Base-by-base conservation (phyloP, 2,888 invertebrate species). In the Hirtodrosophila alboralis region DNA sequence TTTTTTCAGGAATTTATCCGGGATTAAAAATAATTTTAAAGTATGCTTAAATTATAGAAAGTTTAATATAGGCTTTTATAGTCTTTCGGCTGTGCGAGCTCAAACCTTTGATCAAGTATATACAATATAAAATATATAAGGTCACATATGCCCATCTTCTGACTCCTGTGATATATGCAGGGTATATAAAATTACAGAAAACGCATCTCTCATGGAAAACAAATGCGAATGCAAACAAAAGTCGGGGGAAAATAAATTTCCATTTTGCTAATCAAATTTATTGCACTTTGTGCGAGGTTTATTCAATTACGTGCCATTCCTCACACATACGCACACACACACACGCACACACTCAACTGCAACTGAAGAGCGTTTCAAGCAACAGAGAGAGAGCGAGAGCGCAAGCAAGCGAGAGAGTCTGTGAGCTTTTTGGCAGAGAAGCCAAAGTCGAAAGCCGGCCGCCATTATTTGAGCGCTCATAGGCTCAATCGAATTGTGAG, bases 221-320 rank as follows among this genome's bases (percentile, higher is more conserved):
- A 67, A 60, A 70, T 54, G 67, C 47, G 60, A 54, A 61, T 43
- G 51, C 62, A 66, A 58, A 62, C 47, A 64, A 70, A 56, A 62
- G 60, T 45, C 59, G 44, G 64, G 52, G 60, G 84, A 81, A 81
- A 81, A 81, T 86, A 86, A 86, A 83, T 86, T 86, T 86, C 84
- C 83, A 84, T 86, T 86, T 86, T 84, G 84, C 86, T 83, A 83
- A 83, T 83, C 83, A 83, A 83, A 83, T 83, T 83, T 83, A 86
- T 83, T 86, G 83, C 83, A 81, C 83, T 83, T 81, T 83, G 73
- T 81, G 84, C 73, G 73, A 58, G 64, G 70, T 68, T 83, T 83
- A 86, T 83, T 83, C 86, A 83, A 83, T 83, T 83, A 83, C 75
- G 61, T 63, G 44, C 60, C 44, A 51, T 40, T 53, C 53, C 58